Conservation (phyloP, 2,113 vertebrate species). For the Sitta europaea region DNA sequence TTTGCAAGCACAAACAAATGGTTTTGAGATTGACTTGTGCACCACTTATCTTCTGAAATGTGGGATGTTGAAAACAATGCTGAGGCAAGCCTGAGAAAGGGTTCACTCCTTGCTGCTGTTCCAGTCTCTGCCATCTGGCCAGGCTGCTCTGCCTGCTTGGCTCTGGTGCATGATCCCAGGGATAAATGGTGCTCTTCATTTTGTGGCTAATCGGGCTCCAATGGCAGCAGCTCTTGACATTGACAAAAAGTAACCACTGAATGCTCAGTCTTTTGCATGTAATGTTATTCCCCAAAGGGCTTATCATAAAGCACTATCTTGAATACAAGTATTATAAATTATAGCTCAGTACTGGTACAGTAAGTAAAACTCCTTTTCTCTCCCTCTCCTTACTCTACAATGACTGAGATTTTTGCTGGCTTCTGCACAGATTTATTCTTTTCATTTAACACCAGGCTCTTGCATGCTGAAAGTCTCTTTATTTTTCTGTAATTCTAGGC, state of each 20-base stretch:
- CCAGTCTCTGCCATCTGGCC: constrained; percentile 21
- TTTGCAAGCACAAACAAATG: not conserved
- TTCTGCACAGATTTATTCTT: not conserved
- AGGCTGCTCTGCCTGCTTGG: not conserved
- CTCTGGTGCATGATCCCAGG: not conserved
- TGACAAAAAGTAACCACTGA: not conserved
- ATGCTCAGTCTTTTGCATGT: not conserved
- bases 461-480: not conserved
- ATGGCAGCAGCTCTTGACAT: not conserved
- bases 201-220: not conserved
- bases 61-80: not conserved
- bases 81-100: not conserved
- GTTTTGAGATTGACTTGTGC: not conserved
- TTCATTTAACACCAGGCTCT: not conserved
- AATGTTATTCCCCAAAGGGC: not conserved
- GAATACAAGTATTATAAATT: not conserved
- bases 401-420: not conserved
- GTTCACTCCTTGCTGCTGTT: not conserved
- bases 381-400: not conserved
- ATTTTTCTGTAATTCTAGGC: not conserved
- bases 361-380: not conserved
- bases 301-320: not conserved
- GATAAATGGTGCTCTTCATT: constrained; percentile 18
- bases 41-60: not conserved
- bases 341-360: not conserved